Base-by-base conservation (phyloP, 2,888 invertebrate genomes). In the Cynaeus angustus region DNA sequence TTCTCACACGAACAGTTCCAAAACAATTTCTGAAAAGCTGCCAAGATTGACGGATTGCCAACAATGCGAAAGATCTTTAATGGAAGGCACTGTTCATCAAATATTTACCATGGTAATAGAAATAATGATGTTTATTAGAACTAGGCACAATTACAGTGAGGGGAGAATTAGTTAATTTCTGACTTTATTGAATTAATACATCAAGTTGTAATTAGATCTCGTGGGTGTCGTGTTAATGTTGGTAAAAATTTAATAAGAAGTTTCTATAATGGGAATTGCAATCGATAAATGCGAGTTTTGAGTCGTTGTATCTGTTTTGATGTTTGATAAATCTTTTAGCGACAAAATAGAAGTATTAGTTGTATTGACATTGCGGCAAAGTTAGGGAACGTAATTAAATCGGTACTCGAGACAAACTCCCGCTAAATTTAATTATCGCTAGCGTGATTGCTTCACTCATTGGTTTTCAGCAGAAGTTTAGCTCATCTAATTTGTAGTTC, bases 371-470 rank as follows among this genome's bases (percentile, higher is more conserved):
- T 46, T 7, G 46, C 10, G 46, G 46, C 16, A 4, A 43, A 14
- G 48, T 48, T 7, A 26, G 12, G 52, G 1, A 28, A 28, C 12
- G 16, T 41, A 56, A 56, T 56, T 56, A 56, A 41, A 56, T 56
- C 16, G n/a, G 53, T 33, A 33, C 53, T 33, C n/a, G 16, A 7
- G 33, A 38, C 55, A 56, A 56, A 59, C 30, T 59, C 45, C 5
- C 12, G n/a, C 12, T 16, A 59, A 46, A 59, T 58, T 58, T 58
- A 59, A 59, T 46, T 59, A 45, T 12, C 59, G 26, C 37, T 10
- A 8, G 12, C 16, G 21, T 41, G 55, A 41, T 53, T 53, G 53
- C 50, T 28, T 50, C 16, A 28, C 2, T 26, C n/a, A n/a, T n/a
- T n/a, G n/a, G 33, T 8, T 52, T 28, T 8, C 52, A n/a, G 21